Evolutionary conservation across 2,113 vertebrate species (phyloP).

Genomic region (Circaetus cinerascens): DNA sequence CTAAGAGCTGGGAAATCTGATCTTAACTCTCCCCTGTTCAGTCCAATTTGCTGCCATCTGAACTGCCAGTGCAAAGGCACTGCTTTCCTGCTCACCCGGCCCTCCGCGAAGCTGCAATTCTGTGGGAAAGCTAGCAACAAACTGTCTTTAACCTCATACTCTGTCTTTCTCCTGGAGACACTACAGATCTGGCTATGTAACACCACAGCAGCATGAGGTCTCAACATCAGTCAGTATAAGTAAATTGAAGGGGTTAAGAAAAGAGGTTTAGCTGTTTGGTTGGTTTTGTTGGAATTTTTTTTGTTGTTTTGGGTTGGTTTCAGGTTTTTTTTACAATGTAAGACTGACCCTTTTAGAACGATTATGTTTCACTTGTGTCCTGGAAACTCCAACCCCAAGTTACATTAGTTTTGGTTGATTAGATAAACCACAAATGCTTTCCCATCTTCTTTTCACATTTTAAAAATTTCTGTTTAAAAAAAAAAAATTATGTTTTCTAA

Average conservation of each 20-base stretch:
- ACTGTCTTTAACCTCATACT: not conserved
- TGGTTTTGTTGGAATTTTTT: not conserved
- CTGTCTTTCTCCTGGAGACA: not conserved
- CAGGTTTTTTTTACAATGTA: not conserved
- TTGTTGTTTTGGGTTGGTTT: not conserved
- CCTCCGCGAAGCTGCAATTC: not conserved
- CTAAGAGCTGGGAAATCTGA: not conserved
- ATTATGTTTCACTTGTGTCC: not conserved
- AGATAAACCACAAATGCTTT: not conserved
- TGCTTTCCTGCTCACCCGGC: not conserved
- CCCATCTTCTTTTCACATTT: not conserved
- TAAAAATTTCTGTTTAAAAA: not conserved
- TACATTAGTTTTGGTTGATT: not conserved
- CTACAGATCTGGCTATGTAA: not conserved
- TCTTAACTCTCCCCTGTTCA: not conserved
- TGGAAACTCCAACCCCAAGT: not conserved
- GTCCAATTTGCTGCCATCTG: not conserved
- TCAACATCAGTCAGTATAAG: not conserved
- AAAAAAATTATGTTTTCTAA: not conserved
- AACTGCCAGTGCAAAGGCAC: not conserved
- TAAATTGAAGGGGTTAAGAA: not conserved
- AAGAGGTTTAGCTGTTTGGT: not conserved
- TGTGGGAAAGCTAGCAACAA: not conserved
- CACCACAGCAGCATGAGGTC: not conserved
- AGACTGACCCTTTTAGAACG: not conserved